Conservation (phyloP, 2,113 vertebrate species). For the Brachyhypopomus gauderio region DNA sequence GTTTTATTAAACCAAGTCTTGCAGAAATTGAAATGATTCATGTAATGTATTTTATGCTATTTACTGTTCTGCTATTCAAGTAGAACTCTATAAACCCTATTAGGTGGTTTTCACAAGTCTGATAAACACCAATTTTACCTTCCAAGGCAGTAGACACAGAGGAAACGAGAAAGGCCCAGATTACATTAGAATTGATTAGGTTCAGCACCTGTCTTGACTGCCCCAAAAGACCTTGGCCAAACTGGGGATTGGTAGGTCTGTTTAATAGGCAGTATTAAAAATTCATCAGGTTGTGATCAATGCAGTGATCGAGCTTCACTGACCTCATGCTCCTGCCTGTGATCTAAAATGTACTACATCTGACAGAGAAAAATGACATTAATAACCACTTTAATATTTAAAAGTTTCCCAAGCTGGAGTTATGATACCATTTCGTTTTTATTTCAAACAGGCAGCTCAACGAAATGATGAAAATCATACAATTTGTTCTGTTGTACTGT, state of each 20-base stretch:
- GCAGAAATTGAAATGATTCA: not conserved
- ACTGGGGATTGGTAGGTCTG: conserved; percentile 49
- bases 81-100: conserved; percentile 17
- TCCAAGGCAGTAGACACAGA: conserved; percentile 26
- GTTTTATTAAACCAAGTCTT: not conserved
- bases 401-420: conserved; percentile 41
- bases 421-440: conserved; percentile 33
- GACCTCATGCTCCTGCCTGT: conserved; percentile 50
- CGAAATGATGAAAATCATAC: not conserved
- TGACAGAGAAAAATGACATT: conserved; percentile 53
- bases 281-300: conserved; percentile 57
- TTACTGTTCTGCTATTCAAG: conserved; percentile 13
- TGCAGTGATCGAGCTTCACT: conserved; percentile 48
- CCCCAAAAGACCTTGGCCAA: conserved; percentile 53
- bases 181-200: conserved; percentile 46
- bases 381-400: conserved; percentile 61
- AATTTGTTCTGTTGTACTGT: not conserved
- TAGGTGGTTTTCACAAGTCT: conserved; percentile 24
- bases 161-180: conserved; percentile 43
- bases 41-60: not conserved
- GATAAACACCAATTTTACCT: conserved; percentile 37
- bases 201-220: conserved; percentile 40
- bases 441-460: conserved; percentile 12
- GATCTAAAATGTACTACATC: conserved; percentile 29
- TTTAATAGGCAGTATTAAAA: conserved; percentile 55